A percentile compares a stretch with the other conserved stretches of the same genome.
These are phyloP conservation scores for Menura novaehollandiae DNA, from an alignment of 2,113 vertebrate genomes.

Conservation along the genomic window DNA sequence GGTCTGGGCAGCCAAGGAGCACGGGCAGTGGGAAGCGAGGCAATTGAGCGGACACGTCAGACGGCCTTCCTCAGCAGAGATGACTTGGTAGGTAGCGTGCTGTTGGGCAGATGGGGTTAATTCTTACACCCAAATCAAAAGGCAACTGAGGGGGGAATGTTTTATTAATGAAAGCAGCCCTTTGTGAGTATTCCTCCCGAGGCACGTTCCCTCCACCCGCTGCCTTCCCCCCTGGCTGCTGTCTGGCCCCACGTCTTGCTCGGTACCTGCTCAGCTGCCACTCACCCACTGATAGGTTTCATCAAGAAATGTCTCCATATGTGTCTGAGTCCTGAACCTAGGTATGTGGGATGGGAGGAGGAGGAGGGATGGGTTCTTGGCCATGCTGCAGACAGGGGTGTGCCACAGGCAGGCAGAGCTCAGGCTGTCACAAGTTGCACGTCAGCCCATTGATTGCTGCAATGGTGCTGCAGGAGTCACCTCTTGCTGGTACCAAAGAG, in stretches of 20 bases:
- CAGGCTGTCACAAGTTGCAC: background rate
- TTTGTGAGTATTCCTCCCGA: constrained; percentile 62
- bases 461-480: background rate
- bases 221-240: constrained; percentile 59
- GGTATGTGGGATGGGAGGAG: background rate
- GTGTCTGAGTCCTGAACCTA: background rate
- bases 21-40: background rate
- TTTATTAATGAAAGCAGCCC: constrained; percentile 70
- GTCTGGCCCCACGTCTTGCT: constrained; percentile 55
- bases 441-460: background rate
- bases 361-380: background rate
- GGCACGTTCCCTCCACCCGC: constrained; percentile 54
- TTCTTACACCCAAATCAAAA: constrained; percentile 69
- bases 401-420: background rate
- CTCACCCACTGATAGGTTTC: constrained; percentile 46
- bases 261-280: constrained; percentile 58
- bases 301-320: constrained; percentile 38
- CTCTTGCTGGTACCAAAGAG: background rate
- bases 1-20: background rate
- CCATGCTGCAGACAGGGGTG: background rate
- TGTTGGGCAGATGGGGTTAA: constrained; percentile 66
- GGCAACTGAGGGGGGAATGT: constrained; percentile 61
- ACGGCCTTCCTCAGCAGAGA: constrained; percentile 24
- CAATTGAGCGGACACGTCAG: background rate
- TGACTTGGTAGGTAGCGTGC: constrained; percentile 47